Percentiles rank a stretch among this genome's conserved stretches.
Conservation (phyloP, 2,113 vertebrate genomes). For the Vulpes lagopus region DNA sequence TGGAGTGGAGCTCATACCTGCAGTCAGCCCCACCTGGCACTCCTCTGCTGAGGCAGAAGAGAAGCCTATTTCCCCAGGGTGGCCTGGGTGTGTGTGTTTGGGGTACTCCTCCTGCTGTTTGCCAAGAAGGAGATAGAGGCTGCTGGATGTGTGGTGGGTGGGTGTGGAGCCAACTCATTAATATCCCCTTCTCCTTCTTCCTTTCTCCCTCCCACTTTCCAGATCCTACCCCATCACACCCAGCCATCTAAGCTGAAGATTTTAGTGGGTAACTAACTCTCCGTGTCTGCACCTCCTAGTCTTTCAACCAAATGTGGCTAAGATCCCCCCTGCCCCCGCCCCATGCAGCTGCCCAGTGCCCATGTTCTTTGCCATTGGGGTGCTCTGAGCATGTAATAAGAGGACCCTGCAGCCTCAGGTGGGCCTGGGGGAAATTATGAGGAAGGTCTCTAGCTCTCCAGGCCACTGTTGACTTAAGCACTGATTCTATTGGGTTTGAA, state of each 20-base stretch:
- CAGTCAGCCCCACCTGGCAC: slow-evolving; percentile 42
- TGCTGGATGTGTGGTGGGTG: background rate
- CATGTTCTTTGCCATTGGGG: background rate
- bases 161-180: background rate
- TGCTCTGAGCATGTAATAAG: background rate
- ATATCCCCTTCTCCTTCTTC: background rate
- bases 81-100: background rate
- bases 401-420: background rate
- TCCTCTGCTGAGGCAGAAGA: slow-evolving; percentile 7
- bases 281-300: background rate
- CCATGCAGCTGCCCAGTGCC: background rate
- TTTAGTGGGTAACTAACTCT: background rate
- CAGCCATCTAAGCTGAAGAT: background rate
- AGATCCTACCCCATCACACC: background rate
- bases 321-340: background rate
- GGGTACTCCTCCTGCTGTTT: background rate
- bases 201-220: background rate
- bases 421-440: background rate
- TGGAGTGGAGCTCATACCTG: slow-evolving; percentile 56
- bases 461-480: background rate
- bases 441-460: background rate
- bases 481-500: background rate
- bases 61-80: background rate
- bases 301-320: slow-evolving; percentile 3
- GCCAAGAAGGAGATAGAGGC: background rate